Evolutionary conservation across 2,113 vertebrate genomes (phyloP), one percentile per base, ranked within the genome.

Genomic region (Tyrannus savana): DNA sequence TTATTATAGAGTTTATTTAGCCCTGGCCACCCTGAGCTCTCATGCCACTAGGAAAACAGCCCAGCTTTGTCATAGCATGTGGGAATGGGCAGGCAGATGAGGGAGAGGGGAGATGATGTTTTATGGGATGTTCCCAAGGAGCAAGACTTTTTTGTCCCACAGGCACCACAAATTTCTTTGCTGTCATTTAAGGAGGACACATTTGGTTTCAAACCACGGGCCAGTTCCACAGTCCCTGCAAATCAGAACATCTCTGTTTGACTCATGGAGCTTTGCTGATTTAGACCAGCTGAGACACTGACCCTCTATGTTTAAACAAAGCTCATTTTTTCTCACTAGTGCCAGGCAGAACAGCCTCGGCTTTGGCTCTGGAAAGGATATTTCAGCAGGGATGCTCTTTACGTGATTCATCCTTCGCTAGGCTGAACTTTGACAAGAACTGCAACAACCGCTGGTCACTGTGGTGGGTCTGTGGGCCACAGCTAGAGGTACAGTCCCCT

Each of bases 81-180:
- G 50, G 46, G 50, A 92, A 21, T 0, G 0, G 33, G 35, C 8
- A 4, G 62, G 68, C 0, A 1, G 73, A 15, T 1, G 12, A 63
- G 22, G 33, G 49, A 91, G 44, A 87, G 49, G 39, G 44, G 37
- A 86, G 90, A 76, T 53, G 3, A 22, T 25, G 14, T 71, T 95
- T 94, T 55, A 72, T 56, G 50, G 62, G 72, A 63, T 12, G 2
- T 35, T 93, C 50, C 37, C 42, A 86, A 92, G 39, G 33, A 87
- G 19, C 24, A 30, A 91, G 35, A 31, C 1, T 19, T 12, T 19
- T 2, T 2, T 9, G 2, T 6, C 9, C 5, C 6, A 2, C 25
- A 81, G 16, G n/a, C 75, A 69, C 17, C 64, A 88, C 56, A 60
- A 2, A 58, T 87, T 58, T 49, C 33, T 78, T 79, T 75, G 50